Conservation (phyloP, 2,888 invertebrate species). For the Drosophila mercatorum region DNA sequence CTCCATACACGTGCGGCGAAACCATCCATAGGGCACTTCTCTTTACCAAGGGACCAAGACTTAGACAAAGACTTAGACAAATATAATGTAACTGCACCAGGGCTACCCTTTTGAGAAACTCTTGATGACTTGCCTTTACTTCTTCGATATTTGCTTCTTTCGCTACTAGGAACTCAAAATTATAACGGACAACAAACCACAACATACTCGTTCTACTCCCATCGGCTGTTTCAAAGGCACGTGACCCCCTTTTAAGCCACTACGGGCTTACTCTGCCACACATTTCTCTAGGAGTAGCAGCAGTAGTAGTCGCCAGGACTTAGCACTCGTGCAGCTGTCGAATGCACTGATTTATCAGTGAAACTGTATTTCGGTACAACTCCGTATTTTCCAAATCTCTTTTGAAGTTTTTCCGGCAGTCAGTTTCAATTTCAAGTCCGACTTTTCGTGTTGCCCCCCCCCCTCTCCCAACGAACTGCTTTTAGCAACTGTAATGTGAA, state of each 20-base stretch:
- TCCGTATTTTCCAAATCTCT: constrained; percentile 59
- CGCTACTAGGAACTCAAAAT: constrained; percentile 30
- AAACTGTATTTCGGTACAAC: constrained; percentile 59
- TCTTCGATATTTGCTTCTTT: constrained; percentile 53
- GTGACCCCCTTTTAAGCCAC: constrained; percentile 29
- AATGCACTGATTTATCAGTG: constrained; percentile 67
- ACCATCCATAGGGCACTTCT: constrained; percentile 35
- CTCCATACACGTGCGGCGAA: constrained; percentile 16
- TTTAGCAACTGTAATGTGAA: constrained; percentile 5
- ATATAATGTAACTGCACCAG: constrained; percentile 54
- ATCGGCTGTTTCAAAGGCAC: constrained; percentile 15
- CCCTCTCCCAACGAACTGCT: constrained; percentile 3
- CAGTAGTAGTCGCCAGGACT: constrained; percentile 33
- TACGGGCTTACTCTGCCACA: neutral
- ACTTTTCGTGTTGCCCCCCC: constrained; percentile 22
- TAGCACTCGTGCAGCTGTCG: constrained; percentile 69
- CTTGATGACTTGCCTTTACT: constrained; percentile 41
- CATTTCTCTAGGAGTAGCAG: constrained; percentile 15
- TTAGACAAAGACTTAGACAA: constrained; percentile 63
- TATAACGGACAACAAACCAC: constrained; percentile 50
- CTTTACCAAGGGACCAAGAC: constrained; percentile 51
- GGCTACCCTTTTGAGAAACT: constrained; percentile 47
- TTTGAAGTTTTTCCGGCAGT: constrained; percentile 78
- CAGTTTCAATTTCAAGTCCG: constrained; percentile 72
- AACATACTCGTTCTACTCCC: constrained; percentile 44